Percentiles rank a stretch among this genome's conserved stretches.
Conservation (phyloP, 2,888 invertebrate species). For the Andricus curvator region DNA sequence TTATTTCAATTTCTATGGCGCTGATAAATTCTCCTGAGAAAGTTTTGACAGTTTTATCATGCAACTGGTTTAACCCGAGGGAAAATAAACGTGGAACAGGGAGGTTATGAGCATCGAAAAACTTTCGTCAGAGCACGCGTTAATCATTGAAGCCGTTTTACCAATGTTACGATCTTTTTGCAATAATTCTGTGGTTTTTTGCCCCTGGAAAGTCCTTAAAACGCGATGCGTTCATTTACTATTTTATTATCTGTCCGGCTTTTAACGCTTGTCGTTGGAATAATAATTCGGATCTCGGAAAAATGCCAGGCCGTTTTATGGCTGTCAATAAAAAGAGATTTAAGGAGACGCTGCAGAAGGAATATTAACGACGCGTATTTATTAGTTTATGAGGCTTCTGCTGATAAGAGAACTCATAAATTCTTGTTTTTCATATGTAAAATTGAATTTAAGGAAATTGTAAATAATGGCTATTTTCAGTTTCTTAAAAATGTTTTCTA, state of each 20-base stretch:
- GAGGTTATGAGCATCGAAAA: slow-evolving; percentile 9
- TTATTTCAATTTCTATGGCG: slow-evolving; percentile 39
- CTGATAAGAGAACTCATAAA: not conserved
- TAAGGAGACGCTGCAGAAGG: not conserved
- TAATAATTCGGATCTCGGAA: not conserved
- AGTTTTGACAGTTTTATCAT: slow-evolving; percentile 42
- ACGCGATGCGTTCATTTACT: slow-evolving; percentile 1
- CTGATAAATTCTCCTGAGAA: slow-evolving; percentile 30
- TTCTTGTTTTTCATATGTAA: not conserved
- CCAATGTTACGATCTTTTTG: slow-evolving; percentile 22
- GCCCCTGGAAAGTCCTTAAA: not conserved
- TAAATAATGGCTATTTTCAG: not conserved
- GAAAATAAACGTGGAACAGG: slow-evolving; percentile 29
- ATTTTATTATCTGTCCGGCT: not conserved
- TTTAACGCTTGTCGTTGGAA: slow-evolving; percentile 16
- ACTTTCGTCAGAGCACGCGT: slow-evolving; percentile 40
- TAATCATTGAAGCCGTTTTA: slow-evolving; percentile 34
- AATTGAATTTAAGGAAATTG: not conserved
- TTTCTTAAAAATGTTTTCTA: too few relatives aligned
- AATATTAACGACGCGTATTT: slow-evolving; percentile 1
- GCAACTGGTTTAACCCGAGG: slow-evolving; percentile 16
- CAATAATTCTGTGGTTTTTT: slow-evolving; percentile 19
- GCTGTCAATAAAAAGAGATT: not conserved
- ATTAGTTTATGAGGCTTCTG: not conserved
- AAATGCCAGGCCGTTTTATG: slow-evolving; percentile 1